Evolutionary conservation across 2,888 invertebrate genomes (phyloP).

Genomic region (Megaustenia siamemsis): DNA sequence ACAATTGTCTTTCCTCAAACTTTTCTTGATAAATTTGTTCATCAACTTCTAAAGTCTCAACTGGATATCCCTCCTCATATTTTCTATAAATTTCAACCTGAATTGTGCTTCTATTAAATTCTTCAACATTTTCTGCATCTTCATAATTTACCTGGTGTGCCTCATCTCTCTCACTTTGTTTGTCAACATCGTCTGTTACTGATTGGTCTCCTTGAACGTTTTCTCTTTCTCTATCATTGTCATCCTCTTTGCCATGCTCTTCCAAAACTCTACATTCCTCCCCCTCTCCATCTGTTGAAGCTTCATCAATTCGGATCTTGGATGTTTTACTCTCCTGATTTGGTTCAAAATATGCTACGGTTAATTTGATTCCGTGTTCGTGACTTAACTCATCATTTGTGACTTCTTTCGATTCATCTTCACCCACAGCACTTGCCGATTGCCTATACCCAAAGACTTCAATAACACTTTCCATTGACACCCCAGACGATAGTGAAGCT

Average conservation of each 20-base stretch:
- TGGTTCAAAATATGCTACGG: too few relatives aligned
- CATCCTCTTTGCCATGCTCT: background rate
- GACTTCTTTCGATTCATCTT: too few relatives aligned
- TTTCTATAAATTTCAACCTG: too few relatives aligned
- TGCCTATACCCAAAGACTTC: background rate
- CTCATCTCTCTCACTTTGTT: too few relatives aligned
- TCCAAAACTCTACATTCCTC: background rate
- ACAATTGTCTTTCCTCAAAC: too few relatives aligned
- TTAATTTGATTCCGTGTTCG: too few relatives aligned
- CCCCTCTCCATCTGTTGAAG: background rate
- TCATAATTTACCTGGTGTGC: slow-evolving; percentile 6
- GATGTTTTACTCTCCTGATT: too few relatives aligned
- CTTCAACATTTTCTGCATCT: background rate
- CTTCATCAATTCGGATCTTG: too few relatives aligned
- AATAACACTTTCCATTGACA: slow-evolving; percentile 15
- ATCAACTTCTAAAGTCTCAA: too few relatives aligned
- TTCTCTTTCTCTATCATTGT: background rate
- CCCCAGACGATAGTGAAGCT: background rate
- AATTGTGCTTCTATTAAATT: background rate
- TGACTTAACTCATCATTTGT: background rate
- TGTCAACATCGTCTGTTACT: background rate
- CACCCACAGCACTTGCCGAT: too few relatives aligned
- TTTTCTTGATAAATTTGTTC: too few relatives aligned
- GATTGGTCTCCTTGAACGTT: background rate
- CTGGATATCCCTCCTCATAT: too few relatives aligned